Conservation (phyloP, 2,797 vertebrate species). For the Crypturellus tataupa region DNA sequence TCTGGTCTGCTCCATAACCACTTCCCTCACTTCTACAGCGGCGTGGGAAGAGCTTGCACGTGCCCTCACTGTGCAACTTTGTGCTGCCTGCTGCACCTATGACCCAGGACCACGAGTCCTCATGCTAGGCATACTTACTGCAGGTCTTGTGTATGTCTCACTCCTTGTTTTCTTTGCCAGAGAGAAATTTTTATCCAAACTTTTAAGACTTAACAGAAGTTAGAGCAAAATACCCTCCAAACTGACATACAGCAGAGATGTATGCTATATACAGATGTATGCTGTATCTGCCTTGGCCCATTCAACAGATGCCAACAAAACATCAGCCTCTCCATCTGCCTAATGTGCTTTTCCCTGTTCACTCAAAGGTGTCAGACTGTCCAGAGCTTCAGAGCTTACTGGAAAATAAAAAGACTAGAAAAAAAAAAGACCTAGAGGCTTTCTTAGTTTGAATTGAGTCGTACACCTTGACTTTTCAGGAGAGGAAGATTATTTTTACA, state of each 20-base stretch:
- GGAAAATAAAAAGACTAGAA: too few species aligned
- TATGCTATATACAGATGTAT: too few species aligned
- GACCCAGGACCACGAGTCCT: not conserved
- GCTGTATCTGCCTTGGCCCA: not conserved
- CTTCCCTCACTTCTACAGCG: fast-evolving
- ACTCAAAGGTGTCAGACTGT: not conserved
- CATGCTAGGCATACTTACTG: not conserved
- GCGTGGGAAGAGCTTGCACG: not conserved
- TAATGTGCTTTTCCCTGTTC: not conserved
- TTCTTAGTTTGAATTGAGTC: not conserved
- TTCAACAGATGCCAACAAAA: not conserved
- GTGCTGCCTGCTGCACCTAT: fast-evolving
- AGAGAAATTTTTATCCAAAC: not conserved
- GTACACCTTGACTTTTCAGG: not conserved
- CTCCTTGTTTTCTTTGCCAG: not conserved
- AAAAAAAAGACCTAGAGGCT: fast-evolving
- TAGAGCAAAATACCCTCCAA: not conserved
- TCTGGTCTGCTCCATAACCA: not conserved
- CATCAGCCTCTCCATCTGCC: not conserved
- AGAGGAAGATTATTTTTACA: not conserved
- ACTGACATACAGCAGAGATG: not conserved
- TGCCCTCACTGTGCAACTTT: fast-evolving
- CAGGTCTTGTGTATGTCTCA: not conserved
- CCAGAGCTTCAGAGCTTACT: not conserved
- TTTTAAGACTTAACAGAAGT: not conserved